Conservation (phyloP, 2,113 vertebrate genomes). For the Nycticryphes semicollaris region DNA sequence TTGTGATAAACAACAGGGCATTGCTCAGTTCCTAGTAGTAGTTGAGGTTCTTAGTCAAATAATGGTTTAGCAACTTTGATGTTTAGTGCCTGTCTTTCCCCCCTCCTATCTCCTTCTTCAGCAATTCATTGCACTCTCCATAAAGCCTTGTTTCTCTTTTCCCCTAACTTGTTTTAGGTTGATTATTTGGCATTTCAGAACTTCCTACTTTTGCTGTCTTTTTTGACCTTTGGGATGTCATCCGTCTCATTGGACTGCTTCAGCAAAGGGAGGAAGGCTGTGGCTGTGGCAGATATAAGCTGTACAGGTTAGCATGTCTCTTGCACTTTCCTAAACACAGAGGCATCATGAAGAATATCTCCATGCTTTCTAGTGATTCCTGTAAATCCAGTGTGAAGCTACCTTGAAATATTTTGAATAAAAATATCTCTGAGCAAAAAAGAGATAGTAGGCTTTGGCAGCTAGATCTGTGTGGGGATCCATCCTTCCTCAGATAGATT, state of each 20-base stretch:
- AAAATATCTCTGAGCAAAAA: not conserved
- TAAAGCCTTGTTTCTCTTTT: not conserved
- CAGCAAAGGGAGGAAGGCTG: not conserved
- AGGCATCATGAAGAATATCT: not conserved
- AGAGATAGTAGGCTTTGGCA: not conserved
- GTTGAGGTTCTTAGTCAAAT: not conserved
- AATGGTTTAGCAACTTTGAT: not conserved
- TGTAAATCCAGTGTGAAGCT: not conserved
- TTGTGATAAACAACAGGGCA: not conserved
- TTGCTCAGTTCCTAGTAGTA: not conserved
- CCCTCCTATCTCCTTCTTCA: not conserved
- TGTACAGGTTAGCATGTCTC: not conserved
- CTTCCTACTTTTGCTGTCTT: not conserved
- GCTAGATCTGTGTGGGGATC: not conserved
- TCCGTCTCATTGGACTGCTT: not conserved
- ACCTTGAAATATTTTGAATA: not conserved
- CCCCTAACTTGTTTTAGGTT: not conserved
- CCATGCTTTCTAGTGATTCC: not conserved
- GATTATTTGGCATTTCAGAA: not conserved
- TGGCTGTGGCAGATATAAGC: not conserved
- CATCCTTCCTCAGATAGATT: not conserved
- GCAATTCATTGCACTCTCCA: not conserved
- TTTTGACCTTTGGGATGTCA: not conserved
- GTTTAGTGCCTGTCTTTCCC: not conserved
- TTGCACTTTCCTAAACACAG: not conserved